A percentile compares a stretch with the other conserved stretches of the same genome.
Evolutionary conservation across 2,113 vertebrate species (phyloP).

Genomic region (Lipotes vexillifer): DNA sequence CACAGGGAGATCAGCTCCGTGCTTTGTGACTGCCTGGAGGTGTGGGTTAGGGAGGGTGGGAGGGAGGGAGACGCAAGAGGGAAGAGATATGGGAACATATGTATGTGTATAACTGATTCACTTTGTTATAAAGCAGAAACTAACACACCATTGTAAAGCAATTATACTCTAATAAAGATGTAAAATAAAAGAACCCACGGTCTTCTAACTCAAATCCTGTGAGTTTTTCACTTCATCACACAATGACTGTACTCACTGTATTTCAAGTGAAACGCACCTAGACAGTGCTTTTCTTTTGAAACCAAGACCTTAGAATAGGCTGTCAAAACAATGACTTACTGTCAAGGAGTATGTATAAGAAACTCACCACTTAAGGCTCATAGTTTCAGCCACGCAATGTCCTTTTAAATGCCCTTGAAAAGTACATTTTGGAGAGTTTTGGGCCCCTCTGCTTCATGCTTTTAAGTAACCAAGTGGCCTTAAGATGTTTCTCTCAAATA

Average conservation of each 20-base stretch:
- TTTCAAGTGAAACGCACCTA: background rate
- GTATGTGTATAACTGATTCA: too few relatives aligned
- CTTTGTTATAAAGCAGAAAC: too few relatives aligned
- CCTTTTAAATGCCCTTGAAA: background rate
- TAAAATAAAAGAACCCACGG: too few relatives aligned
- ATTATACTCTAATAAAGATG: too few relatives aligned
- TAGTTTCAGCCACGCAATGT: background rate
- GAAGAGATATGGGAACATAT: too few relatives aligned
- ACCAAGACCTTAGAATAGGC: background rate
- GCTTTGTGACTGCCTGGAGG: too few relatives aligned
- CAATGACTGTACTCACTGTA: background rate
- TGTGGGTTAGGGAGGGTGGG: too few relatives aligned
- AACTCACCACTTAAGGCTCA: background rate
- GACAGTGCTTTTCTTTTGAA: background rate
- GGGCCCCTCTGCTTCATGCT: background rate
- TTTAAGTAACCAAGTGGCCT: background rate
- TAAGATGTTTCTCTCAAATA: background rate
- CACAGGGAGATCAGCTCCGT: too few relatives aligned
- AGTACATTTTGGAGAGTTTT: background rate
- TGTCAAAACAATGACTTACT: background rate
- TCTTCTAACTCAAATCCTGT: background rate
- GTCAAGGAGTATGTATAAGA: background rate
- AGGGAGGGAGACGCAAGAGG: too few relatives aligned
- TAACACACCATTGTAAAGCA: too few relatives aligned
- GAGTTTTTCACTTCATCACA: background rate